Conservation (phyloP, 1,140 invertebrate species). For the Drosophila erecta region DNA sequence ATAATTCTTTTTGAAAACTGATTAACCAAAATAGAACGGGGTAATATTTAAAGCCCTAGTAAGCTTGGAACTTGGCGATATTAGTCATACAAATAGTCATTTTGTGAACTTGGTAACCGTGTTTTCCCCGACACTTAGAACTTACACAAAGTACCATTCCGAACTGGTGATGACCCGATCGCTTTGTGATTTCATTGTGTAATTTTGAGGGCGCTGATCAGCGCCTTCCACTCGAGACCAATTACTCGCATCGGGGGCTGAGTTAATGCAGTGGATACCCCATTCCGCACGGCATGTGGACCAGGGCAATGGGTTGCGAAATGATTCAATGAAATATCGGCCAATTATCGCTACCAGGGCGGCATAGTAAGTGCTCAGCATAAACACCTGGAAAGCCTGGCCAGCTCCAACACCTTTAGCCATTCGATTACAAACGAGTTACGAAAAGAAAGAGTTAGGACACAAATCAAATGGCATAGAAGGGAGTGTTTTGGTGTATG, state of each 20-base stretch:
- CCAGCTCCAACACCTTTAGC: constrained; percentile 90
- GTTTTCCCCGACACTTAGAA: constrained; percentile 20
- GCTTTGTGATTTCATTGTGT: constrained; percentile 11
- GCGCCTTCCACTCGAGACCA: constrained; percentile 16
- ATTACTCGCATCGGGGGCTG: constrained; percentile 44
- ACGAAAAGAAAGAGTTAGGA: constrained; percentile 31
- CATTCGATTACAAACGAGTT: constrained; percentile 24
- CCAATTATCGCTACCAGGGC: constrained; percentile 90
- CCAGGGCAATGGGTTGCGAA: constrained; percentile 88
- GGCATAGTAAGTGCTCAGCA: constrained; percentile 90
- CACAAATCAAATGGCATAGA: constrained; percentile 31
- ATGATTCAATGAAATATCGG: constrained; percentile 88
- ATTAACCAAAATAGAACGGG: background rate
- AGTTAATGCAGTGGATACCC: constrained; percentile 82
- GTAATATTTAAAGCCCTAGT: too few relatives aligned
- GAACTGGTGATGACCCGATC: constrained; percentile 85
- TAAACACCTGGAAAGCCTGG: constrained; percentile 89
- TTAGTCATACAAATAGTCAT: background rate
- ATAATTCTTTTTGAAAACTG: background rate
- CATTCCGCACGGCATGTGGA: constrained; percentile 87
- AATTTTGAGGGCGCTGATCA: constrained; percentile 19
- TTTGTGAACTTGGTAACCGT: background rate
- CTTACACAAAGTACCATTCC: constrained; percentile 88
- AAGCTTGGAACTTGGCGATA: background rate
- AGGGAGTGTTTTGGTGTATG: background rate